These are phyloP conservation scores for Patella depressa DNA, from an alignment of 2,888 invertebrate species.

Conservation along the genomic window DNA sequence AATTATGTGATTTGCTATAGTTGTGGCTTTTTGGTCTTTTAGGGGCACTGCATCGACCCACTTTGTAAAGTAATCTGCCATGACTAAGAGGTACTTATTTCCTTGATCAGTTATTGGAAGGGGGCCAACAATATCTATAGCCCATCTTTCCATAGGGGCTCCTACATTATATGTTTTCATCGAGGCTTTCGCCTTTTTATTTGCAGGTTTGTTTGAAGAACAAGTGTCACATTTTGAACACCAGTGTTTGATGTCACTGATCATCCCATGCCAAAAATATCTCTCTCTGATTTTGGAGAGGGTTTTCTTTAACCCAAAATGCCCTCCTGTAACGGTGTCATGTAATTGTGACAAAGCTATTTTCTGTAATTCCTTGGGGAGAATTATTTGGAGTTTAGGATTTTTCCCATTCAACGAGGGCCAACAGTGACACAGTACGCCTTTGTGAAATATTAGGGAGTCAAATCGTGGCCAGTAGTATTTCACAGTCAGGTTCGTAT, in stretches of 20 bases:
- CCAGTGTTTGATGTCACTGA: background rate
- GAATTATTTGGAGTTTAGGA: background rate
- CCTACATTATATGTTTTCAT: background rate
- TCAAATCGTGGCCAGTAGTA: background rate
- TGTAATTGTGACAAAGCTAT: background rate
- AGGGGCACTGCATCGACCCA: constrained; percentile 16
- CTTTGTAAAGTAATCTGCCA: constrained; percentile 4
- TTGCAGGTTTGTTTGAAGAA: background rate
- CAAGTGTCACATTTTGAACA: background rate
- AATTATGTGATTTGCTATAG: constrained; percentile 1
- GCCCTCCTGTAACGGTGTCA: background rate
- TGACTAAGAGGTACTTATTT: constrained; percentile 2
- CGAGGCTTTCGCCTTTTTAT: background rate
- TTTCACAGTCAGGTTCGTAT: background rate
- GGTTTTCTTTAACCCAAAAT: background rate
- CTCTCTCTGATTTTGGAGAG: background rate
- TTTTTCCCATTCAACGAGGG: background rate
- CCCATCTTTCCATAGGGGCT: constrained; percentile 9
- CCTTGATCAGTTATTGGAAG: background rate
- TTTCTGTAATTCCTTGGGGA: background rate
- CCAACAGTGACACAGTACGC: background rate
- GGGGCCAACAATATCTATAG: constrained; percentile 14
- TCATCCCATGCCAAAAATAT: background rate
- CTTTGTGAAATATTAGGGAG: background rate
- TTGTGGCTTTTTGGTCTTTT: background rate